Percentiles rank a stretch among this genome's conserved stretches.
These are phyloP conservation scores for Rhingia rostrata DNA, from an alignment of 2,888 invertebrate species.

Conservation along the genomic window DNA sequence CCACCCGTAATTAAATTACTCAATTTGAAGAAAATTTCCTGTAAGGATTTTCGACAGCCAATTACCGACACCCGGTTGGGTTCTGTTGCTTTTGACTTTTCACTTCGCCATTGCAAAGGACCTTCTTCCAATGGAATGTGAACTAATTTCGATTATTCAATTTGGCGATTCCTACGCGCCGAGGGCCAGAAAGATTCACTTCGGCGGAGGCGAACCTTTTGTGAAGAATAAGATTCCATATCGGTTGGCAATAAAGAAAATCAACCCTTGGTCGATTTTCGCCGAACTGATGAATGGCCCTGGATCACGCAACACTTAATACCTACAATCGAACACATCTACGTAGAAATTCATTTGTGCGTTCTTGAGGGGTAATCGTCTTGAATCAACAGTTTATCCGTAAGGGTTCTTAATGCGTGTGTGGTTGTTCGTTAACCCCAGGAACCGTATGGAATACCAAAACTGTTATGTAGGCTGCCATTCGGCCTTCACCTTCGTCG, in stretches of 20 bases:
- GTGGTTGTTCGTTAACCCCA: not conserved
- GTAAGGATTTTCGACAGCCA: constrained; percentile 63
- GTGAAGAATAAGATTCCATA: constrained; percentile 45
- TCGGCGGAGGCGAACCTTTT: constrained; percentile 19
- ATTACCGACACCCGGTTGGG: constrained; percentile 31
- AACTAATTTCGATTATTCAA: constrained; percentile 69
- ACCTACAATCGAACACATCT: constrained; percentile 11
- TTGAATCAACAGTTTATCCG: constrained; percentile 64
- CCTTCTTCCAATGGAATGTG: constrained; percentile 20
- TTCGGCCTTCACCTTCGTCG: constrained; percentile 5
- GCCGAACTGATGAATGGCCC: constrained; percentile 61
- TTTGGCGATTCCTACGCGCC: constrained; percentile 57
- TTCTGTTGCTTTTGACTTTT: constrained; percentile 16
- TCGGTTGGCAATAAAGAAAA: constrained; percentile 53
- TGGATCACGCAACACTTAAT: constrained; percentile 70
- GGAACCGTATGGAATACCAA: not conserved
- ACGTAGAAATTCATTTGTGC: constrained; percentile 50
- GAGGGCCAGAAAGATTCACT: constrained; percentile 24
- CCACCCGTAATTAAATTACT: constrained; percentile 62
- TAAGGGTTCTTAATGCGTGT: not conserved
- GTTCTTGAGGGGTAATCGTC: constrained; percentile 52
- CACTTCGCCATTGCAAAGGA: constrained; percentile 11
- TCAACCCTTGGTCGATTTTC: constrained; percentile 49
- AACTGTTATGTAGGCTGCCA: constrained; percentile 21
- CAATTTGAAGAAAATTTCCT: constrained; percentile 66